Base-by-base conservation (phyloP, 1,140 invertebrate species). In the Eriocheir sinensis region DNA sequence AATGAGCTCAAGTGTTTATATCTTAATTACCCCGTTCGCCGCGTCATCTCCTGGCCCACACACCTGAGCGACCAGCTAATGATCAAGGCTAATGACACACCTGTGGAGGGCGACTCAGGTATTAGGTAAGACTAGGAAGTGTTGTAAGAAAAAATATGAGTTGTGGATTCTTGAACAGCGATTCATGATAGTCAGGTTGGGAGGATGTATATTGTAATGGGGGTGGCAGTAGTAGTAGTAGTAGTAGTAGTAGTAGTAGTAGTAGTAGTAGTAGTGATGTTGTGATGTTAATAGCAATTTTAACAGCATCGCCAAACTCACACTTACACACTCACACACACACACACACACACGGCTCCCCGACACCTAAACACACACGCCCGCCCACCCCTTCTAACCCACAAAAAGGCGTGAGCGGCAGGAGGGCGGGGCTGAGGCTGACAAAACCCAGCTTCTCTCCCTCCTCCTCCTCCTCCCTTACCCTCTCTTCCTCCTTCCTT, bases 161-260 rank as follows among this genome's bases (percentile, higher is more conserved):
- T n/a, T n/a, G n/a, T n/a, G n/a, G n/a, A n/a, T n/a, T n/a, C n/a
- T n/a, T n/a, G n/a, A n/a, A n/a, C n/a, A n/a, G n/a, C n/a, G n/a
- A n/a, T n/a, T n/a, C n/a, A n/a, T n/a, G n/a, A n/a, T n/a, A n/a
- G n/a, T n/a, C n/a, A n/a, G n/a, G n/a, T n/a, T n/a, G n/a, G n/a
- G n/a, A n/a, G n/a, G n/a, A n/a, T n/a, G n/a, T n/a, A n/a, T n/a
- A n/a, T n/a, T n/a, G n/a, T n/a, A n/a, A n/a, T n/a, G n/a, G n/a
- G n/a, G n/a, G n/a, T n/a, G n/a, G n/a, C n/a, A n/a, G n/a, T n/a
- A n/a, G n/a, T 72, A n/a, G 60, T 72, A n/a, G 60, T 72, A n/a
- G 60, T 72, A n/a, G 60, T 72, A n/a, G 60, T 72, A n/a, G 60
- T 72, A n/a, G 60, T 72, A n/a, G 60, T 72, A 53, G 48, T 21